Conservation (phyloP, 2,888 invertebrate genomes). For the Amphipyra tragopoginis region DNA sequence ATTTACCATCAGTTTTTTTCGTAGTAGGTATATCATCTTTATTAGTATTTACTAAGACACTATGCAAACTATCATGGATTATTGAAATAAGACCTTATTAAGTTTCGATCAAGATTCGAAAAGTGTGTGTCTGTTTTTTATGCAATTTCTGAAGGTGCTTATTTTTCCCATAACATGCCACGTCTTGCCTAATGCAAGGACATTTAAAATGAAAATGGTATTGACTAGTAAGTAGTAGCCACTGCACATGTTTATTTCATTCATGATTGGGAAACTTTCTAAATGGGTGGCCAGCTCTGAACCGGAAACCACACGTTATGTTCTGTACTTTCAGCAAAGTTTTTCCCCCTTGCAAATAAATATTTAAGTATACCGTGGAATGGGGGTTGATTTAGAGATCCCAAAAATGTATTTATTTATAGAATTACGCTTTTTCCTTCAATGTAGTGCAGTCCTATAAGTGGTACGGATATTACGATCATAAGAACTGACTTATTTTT, state of each 20-base stretch:
- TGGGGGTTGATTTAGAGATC: conserved; percentile 14
- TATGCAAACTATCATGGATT: too few species aligned
- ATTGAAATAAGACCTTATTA: too few species aligned
- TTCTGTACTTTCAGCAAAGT: conserved; percentile 10
- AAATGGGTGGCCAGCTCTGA: background rate
- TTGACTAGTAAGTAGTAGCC: too few species aligned
- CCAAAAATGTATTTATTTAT: conserved; percentile 32
- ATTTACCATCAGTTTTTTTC: too few species aligned
- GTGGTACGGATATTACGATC: conserved; percentile 8
- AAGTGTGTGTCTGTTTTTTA: too few species aligned
- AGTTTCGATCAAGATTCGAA: too few species aligned
- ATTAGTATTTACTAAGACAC: too few species aligned
- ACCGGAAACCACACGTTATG: conserved; percentile 6
- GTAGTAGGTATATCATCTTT: too few species aligned
- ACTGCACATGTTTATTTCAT: background rate
- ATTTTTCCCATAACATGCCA: too few species aligned
- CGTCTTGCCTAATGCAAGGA: too few species aligned
- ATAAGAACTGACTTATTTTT: conserved; percentile 22
- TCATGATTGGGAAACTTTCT: background rate
- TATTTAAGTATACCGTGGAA: conserved; percentile 27
- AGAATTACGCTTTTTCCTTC: conserved; percentile 6
- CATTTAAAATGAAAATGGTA: too few species aligned
- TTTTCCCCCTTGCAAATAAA: conserved; percentile 18
- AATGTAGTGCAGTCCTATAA: conserved; percentile 1
- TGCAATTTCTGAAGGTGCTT: too few species aligned